Evolutionary conservation across 2,113 vertebrate genomes (phyloP).

Genomic region (Bungarus multicinctus): DNA sequence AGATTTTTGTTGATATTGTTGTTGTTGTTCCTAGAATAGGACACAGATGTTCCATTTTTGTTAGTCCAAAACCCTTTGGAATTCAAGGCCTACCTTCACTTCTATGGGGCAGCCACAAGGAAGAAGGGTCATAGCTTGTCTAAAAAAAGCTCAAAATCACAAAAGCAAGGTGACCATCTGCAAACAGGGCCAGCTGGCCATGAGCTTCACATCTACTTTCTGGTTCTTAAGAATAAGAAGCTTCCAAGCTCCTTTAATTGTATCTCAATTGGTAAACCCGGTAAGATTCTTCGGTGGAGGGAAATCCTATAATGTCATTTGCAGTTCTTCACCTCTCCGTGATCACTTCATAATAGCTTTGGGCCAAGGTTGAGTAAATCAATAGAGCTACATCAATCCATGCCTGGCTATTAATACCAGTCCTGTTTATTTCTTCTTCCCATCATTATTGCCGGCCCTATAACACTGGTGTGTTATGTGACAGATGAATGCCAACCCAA

Average conservation of each 20-base stretch:
- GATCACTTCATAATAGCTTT: neutral
- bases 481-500: no score
- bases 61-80: neutral
- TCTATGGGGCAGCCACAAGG: neutral
- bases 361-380: neutral
- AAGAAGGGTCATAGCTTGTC: neutral
- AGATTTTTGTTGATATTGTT: neutral
- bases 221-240: neutral
- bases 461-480: no score
- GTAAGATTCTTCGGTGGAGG: neutral
- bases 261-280: neutral
- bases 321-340: neutral
- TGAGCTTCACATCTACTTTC: neutral
- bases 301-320: conserved; percentile 7
- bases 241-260: neutral
- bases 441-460: neutral
- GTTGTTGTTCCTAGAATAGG: neutral
- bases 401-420: neutral
- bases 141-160: neutral
- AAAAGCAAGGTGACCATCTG: neutral
- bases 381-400: neutral
- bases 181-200: neutral
- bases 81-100: neutral
- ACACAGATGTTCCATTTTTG: neutral
- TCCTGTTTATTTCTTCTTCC: neutral